These are phyloP conservation scores for Teleogryllus oceanicus DNA, from an alignment of 2,888 invertebrate genomes.

Conservation along the genomic window DNA sequence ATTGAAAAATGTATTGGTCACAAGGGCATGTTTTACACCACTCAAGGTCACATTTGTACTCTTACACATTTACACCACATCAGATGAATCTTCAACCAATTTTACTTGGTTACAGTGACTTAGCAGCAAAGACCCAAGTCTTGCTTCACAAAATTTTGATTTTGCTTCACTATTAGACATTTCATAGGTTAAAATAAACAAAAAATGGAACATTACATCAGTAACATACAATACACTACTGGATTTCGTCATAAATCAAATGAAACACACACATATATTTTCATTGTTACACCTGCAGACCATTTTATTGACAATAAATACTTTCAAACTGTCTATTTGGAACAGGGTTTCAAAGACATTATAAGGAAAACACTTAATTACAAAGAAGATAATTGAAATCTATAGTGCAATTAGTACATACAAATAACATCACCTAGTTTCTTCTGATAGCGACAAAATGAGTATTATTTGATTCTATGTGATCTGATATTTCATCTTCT, in stretches of 20 bases:
- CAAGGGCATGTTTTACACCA: neutral
- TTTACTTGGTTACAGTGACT: neutral
- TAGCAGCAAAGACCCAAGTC: too few relatives aligned
- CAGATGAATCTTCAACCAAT: slow-evolving; percentile 6
- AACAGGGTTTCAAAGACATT: neutral
- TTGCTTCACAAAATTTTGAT: too few relatives aligned
- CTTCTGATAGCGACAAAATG: neutral
- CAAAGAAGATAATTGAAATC: neutral
- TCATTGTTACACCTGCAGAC: neutral
- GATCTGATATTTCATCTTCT: neutral
- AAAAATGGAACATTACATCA: too few relatives aligned
- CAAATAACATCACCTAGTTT: neutral
- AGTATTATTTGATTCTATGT: neutral
- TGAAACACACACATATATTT: neutral
- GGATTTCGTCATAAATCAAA: too few relatives aligned
- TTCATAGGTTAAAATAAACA: too few relatives aligned
- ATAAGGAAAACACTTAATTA: neutral
- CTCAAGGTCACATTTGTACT: neutral
- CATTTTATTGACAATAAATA: neutral
- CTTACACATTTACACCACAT: neutral
- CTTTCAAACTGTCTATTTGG: neutral
- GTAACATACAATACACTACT: too few relatives aligned
- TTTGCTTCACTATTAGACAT: too few relatives aligned
- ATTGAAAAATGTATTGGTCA: neutral
- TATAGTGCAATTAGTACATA: slow-evolving; percentile 18